Conservation (phyloP, 2,797 vertebrate species). For the Sternarchorhynchus goeldii region DNA sequence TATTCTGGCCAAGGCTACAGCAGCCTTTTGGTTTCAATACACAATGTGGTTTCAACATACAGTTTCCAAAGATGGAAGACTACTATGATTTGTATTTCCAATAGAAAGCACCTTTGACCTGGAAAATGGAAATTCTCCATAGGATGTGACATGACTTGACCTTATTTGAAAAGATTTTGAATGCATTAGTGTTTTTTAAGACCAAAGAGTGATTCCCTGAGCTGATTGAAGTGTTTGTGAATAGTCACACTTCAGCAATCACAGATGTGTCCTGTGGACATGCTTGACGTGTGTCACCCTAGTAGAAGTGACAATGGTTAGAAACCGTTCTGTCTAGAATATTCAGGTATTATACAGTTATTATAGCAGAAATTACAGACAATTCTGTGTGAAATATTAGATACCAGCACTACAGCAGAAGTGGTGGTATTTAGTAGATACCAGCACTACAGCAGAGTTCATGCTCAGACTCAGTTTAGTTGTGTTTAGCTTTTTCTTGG, state of each 20-base stretch:
- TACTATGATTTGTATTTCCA: slow-evolving; percentile 2
- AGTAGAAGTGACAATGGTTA: background rate
- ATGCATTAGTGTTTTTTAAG: background rate
- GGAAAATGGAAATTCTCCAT: slow-evolving; percentile 1
- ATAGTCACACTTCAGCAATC: background rate
- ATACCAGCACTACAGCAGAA: too few species aligned
- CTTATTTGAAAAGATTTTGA: background rate
- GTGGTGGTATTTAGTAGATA: too few species aligned
- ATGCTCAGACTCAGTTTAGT: too few species aligned
- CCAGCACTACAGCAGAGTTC: too few species aligned
- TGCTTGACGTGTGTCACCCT: background rate
- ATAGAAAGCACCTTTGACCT: slow-evolving; percentile 3
- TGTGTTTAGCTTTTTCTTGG: too few species aligned
- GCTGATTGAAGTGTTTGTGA: background rate
- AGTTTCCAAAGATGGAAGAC: slow-evolving; percentile 5
- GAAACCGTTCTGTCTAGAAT: background rate
- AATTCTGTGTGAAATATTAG: too few species aligned
- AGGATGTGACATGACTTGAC: background rate
- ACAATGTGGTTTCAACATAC: background rate
- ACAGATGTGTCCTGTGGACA: background rate
- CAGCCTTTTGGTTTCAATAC: slow-evolving; percentile 21
- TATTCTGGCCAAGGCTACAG: slow-evolving; percentile 33
- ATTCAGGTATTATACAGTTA: background rate
- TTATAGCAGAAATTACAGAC: too few species aligned
- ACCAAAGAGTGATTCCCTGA: too few species aligned